Evolutionary conservation across 37 sponge, comb jelly and placozoan genomes (phyloP), one percentile per base, ranked within the genome.

Genomic region (Beroe forskalii): DNA sequence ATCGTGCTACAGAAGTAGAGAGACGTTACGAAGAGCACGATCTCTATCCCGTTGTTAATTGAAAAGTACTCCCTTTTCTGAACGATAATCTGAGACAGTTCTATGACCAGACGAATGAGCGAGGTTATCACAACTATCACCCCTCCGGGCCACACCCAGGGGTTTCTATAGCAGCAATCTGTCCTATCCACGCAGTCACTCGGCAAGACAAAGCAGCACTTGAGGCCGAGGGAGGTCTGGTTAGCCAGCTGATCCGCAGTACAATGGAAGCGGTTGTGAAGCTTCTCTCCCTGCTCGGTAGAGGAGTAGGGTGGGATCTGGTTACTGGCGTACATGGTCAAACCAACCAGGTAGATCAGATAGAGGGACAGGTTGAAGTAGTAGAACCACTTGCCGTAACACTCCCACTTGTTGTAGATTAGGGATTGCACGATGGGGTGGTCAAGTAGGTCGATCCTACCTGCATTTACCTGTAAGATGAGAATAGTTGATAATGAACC

Each of bases 361-460:
- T 72, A 72, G 8, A 72, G 2, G 39, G 40, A 17, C 38, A 72
- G 75, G 75, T 72, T 72, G 75, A 37, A 38, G 75, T 72, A 72
- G 75, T 72, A 72, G 75, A 72, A 72, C 40, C 38, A 38, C 14
- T 32, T 38, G 32, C 75, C 75, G 75, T 72, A 72, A 8, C 40
- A 38, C 75, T 37, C 40, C 75, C 75, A 72, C 39, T 72, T 72
- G 75, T 72, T 38, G 20, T 38, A 38, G 40, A 72, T 37, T 20
- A 72, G 40, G 30, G 75, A 72, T 32, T 72, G 75, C 1, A 72
- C 75, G 32, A 72, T 36, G 38, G 75, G 75, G 20, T 72, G 75
- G 75, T 72, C 75, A 12, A 72, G 75, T 1, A 72, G 75, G 12
- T 72, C 75, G 3, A 72, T 37, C 38, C 75, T 36, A 4, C 35